These are phyloP conservation scores for Phainopepla nitens DNA, from an alignment of 2,113 vertebrate species.

Conservation along the genomic window DNA sequence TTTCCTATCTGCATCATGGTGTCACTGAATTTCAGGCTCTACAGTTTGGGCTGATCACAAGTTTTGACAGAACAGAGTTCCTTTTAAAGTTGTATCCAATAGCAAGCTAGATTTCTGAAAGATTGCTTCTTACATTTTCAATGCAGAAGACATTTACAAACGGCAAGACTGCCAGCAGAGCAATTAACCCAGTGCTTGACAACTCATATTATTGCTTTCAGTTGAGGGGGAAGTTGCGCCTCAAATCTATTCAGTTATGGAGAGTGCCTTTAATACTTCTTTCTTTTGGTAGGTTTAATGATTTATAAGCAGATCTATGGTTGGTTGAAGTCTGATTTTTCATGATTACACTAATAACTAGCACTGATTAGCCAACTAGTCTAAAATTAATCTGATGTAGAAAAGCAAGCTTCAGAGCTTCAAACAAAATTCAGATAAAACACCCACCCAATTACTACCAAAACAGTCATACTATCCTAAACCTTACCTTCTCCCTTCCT, in stretches of 20 bases:
- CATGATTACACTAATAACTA: neutral
- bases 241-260: neutral
- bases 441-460: neutral
- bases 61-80: neutral
- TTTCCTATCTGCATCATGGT: neutral
- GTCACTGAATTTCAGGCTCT: neutral
- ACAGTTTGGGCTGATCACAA: neutral
- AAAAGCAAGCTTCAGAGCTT: neutral
- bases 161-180: neutral
- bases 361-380: neutral
- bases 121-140: neutral
- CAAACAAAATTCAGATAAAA: neutral
- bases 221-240: neutral
- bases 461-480: slow-evolving; percentile 7
- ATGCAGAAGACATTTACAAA: neutral
- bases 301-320: neutral
- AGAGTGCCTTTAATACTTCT: neutral
- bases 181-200: neutral
- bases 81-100: neutral
- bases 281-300: neutral
- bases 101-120: neutral
- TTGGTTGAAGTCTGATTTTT: neutral
- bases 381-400: neutral
- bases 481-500: slow-evolving; percentile 41
- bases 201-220: neutral